Evolutionary conservation across 2,888 invertebrate genomes (phyloP), one percentile per base, ranked within the genome.

Genomic region (Hyalella azteca): DNA sequence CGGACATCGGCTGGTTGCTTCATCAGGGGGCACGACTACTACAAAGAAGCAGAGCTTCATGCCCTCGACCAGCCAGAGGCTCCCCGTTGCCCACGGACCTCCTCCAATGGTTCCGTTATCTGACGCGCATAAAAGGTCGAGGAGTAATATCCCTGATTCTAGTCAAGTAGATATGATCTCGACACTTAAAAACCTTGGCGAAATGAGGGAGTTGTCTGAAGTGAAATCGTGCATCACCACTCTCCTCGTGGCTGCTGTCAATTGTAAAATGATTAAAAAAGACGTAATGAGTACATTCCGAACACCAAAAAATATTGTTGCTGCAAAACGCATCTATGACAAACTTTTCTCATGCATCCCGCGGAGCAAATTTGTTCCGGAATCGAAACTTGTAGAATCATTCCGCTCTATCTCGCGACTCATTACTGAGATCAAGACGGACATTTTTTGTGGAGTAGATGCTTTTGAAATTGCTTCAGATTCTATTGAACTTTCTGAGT

Each of bases 381-480:
- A 36, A 3, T 66, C 66, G 22, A 5, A 1, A 19, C 66, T 66
- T 0, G 66, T n/a, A 5, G 19, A 66, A 19, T 66, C 66, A 19
- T 39, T 36, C 11, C 1, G 66, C 66, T 32, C 66, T 15, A 7
- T 66, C 2, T 13, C 36, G 9, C 5, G 66, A 36, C 19, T 66
- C 7, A 36, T 66, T 36, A 29, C 32, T 11, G 39, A 66, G 36
- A 66, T 66, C 9, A 66, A 66, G 36, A 66, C 66, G 15, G 66
- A 66, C 9, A 36, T 36, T 32, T 66, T 66, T 66, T 66, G 66
- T 19, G 66, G 66, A 15, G 66, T 66, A 13, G 66, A 66, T 66
- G 66, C 66, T 11, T 66, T 66, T 36, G 66, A 32, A 11, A 66
- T 66, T 66, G 66, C 66, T 36, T 13, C 22, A 5, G 66, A 66